Conservation (phyloP, 2,797 vertebrate species). For the Paratrypauchen microcephalus region DNA sequence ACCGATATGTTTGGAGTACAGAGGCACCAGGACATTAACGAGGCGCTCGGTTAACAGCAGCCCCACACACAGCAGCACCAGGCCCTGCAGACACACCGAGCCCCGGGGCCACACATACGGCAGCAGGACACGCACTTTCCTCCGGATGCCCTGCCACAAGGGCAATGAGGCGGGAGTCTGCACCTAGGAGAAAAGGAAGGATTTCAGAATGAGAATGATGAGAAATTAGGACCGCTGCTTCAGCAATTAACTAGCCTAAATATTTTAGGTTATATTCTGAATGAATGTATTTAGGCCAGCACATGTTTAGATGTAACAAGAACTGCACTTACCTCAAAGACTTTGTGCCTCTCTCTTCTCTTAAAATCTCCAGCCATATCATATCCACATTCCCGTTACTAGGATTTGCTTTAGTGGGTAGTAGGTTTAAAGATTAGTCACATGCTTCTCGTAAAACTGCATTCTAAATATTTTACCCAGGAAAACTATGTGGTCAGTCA, state of each 20-base stretch:
- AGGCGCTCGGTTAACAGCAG: slow-evolving; percentile 84
- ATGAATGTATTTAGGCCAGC: too few species aligned
- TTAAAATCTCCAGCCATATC: slow-evolving; percentile 13
- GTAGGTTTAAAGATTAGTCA: not conserved
- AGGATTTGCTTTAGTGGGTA: not conserved
- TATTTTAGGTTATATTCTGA: too few species aligned
- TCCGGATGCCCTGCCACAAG: slow-evolving; percentile 76
- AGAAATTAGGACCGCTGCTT: too few species aligned
- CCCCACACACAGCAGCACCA: slow-evolving; percentile 83
- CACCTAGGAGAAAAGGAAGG: slow-evolving; percentile 9
- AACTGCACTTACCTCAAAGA: slow-evolving; percentile 16
- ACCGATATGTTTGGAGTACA: slow-evolving; percentile 91
- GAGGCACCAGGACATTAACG: slow-evolving; percentile 88
- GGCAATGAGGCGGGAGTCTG: slow-evolving; percentile 62
- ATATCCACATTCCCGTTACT: not conserved
- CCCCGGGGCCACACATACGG: slow-evolving; percentile 86
- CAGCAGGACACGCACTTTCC: slow-evolving; percentile 81
- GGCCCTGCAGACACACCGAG: slow-evolving; percentile 73
- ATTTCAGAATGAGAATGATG: too few species aligned
- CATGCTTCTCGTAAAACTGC: slow-evolving; percentile 8
- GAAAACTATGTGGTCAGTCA: slow-evolving; percentile 4
- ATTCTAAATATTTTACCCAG: slow-evolving; percentile 12
- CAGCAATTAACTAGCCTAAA: too few species aligned
- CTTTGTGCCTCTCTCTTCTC: slow-evolving; percentile 2
- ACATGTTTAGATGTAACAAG: too few species aligned